Conservation (phyloP, 2,113 vertebrate genomes). For the Pangasianodon hypophthalmus region DNA sequence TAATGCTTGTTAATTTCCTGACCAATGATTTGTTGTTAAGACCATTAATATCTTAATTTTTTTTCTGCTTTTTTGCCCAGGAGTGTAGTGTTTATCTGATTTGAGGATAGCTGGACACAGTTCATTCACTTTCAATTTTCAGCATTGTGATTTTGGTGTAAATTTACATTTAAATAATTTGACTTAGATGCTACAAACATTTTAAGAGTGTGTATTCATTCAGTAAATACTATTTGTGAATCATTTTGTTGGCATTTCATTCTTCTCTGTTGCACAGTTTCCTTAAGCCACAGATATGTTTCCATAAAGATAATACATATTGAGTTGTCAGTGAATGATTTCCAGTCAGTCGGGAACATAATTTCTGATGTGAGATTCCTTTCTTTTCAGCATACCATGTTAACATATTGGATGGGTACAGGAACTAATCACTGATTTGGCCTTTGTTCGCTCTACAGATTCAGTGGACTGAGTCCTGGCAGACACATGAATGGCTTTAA, state of each 20-base stretch:
- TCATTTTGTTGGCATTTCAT: not conserved
- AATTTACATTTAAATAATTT: not conserved
- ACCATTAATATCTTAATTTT: too few species aligned
- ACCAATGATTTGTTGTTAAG: too few species aligned
- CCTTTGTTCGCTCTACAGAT: not conserved
- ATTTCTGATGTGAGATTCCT: not conserved
- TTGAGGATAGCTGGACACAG: too few species aligned
- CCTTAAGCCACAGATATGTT: not conserved
- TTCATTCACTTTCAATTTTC: too few species aligned
- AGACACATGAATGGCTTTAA: not conserved
- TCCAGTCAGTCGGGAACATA: not conserved
- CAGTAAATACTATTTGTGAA: not conserved
- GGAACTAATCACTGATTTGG: not conserved
- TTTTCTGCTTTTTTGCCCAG: too few species aligned
- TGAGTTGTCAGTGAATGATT: not conserved
- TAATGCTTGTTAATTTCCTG: too few species aligned
- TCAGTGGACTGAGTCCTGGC: not conserved
- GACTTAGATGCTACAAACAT: not conserved
- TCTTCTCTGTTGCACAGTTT: not conserved
- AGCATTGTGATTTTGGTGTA: too few species aligned
- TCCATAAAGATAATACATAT: not conserved
- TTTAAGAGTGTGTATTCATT: not conserved
- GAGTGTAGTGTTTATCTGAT: too few species aligned
- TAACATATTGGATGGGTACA: not conserved
- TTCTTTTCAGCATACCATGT: conserved; percentile 19